Evolutionary conservation across 1,140 invertebrate species (phyloP).

Genomic region (Camponotus pennsylvanicus): DNA sequence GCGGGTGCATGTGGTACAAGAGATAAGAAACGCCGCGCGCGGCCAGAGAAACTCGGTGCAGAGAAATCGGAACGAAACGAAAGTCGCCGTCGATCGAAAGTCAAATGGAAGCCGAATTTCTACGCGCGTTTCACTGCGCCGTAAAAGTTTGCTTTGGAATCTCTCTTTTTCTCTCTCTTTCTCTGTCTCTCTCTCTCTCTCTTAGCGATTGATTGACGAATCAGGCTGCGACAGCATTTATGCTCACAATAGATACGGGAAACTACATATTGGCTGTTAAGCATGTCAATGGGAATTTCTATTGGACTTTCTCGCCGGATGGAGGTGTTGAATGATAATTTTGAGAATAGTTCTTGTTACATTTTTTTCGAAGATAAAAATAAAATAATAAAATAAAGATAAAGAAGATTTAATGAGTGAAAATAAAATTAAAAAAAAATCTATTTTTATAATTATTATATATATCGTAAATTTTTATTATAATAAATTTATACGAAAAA

Average conservation of each 20-base stretch:
- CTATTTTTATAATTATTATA: background rate
- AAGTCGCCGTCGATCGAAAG: conserved; percentile 72
- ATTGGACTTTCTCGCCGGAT: conserved; percentile 64
- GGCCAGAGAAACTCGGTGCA: conserved; percentile 69
- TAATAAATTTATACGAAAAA: too few relatives aligned
- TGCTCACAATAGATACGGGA: background rate
- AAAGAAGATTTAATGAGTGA: background rate
- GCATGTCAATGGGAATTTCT: conserved; percentile 49
- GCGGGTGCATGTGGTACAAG: background rate
- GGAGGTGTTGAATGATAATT: conserved; percentile 6
- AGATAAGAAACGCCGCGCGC: conserved; percentile 55
- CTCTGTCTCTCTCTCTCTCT: background rate
- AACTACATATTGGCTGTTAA: conserved; percentile 30
- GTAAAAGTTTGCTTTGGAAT: conserved; percentile 47
- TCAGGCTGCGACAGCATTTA: conserved; percentile 39
- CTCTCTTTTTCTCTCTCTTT: conserved; percentile 6
- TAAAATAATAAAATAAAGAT: background rate
- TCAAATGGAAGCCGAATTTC: conserved; percentile 64
- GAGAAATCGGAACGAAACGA: conserved; percentile 75
- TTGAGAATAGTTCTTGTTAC: background rate
- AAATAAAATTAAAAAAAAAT: conserved; percentile 21
- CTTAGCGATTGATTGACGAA: conserved; percentile 22
- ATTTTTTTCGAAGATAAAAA: background rate
- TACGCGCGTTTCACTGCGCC: conserved; percentile 53
- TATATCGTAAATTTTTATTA: background rate